Conservation (phyloP, 2,888 invertebrate genomes). For the Apodemia mormo region DNA sequence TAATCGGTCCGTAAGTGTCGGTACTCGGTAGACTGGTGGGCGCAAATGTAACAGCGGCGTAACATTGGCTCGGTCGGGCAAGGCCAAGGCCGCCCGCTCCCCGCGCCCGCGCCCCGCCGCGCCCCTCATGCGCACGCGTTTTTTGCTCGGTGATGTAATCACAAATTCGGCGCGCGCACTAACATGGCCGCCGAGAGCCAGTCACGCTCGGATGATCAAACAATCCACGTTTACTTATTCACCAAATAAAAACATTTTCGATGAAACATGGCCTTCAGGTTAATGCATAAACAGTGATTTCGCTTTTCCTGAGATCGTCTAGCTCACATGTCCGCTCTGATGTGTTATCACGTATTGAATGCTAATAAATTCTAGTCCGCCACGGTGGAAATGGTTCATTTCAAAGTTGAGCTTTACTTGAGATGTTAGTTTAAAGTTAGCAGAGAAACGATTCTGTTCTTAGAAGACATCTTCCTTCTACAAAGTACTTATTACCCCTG, state of each 20-base stretch:
- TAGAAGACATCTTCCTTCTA: too few relatives aligned
- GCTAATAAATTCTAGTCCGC: neutral
- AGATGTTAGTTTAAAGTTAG: too few relatives aligned
- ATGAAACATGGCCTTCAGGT: conserved; percentile 17
- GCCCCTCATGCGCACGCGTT: conserved; percentile 57
- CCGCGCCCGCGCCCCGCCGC: conserved; percentile 26
- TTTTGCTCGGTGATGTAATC: conserved; percentile 79
- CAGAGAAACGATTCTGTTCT: too few relatives aligned
- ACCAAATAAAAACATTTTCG: conserved; percentile 20
- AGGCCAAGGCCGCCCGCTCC: conserved; percentile 69
- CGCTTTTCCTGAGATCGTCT: neutral
- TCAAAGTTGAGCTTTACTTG: too few relatives aligned
- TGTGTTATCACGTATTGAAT: conserved; percentile 2
- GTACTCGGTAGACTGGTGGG: conserved; percentile 69
- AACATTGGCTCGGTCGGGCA: conserved; percentile 76
- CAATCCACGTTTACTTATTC: conserved; percentile 15
- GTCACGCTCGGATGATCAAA: conserved; percentile 38
- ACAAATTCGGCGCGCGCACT: conserved; percentile 73
- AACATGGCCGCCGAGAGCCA: conserved; percentile 59
- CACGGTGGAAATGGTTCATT: too few relatives aligned
- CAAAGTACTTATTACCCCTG: too few relatives aligned
- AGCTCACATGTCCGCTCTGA: conserved; percentile 16
- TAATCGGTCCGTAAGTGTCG: conserved; percentile 37
- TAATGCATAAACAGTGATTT: conserved; percentile 19
- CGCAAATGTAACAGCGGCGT: conserved; percentile 73